These are phyloP conservation scores for Acrocera orbiculus DNA, from an alignment of 2,888 invertebrate genomes.

Conservation along the genomic window DNA sequence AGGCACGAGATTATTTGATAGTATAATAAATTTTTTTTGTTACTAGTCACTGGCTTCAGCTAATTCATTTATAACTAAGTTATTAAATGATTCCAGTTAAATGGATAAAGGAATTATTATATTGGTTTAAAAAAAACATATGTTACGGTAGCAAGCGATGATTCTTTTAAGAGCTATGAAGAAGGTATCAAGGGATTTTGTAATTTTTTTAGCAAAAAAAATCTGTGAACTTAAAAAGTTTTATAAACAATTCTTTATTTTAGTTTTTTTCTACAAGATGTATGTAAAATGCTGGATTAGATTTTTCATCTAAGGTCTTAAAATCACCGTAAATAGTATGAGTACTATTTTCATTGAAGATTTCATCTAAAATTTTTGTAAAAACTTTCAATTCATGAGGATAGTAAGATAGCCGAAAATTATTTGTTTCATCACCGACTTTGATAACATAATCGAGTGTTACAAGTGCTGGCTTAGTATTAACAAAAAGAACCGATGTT, in stretches of 20 bases:
- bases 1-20: too few species aligned
- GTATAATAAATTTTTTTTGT: too few species aligned
- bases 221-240: too few species aligned
- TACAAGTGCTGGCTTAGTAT: constrained; percentile 57
- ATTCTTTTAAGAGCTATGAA: too few species aligned
- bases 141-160: too few species aligned
- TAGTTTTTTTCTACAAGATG: constrained; percentile 54
- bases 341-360: constrained; percentile 44
- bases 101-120: too few species aligned
- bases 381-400: constrained; percentile 63
- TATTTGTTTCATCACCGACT: constrained; percentile 39
- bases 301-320: constrained; percentile 43
- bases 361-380: constrained; percentile 47
- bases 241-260: background rate
- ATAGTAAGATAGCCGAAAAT: constrained; percentile 76
- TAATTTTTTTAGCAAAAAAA: too few species aligned
- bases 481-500: constrained; percentile 65
- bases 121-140: too few species aligned
- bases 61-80: too few species aligned
- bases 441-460: constrained; percentile 69
- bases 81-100: too few species aligned
- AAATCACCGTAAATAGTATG: constrained; percentile 71
- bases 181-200: too few species aligned
- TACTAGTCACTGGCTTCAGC: too few species aligned
- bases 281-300: constrained; percentile 65